Conservation (phyloP, 2,797 vertebrate species). For the Gymnothorax javanicus region DNA sequence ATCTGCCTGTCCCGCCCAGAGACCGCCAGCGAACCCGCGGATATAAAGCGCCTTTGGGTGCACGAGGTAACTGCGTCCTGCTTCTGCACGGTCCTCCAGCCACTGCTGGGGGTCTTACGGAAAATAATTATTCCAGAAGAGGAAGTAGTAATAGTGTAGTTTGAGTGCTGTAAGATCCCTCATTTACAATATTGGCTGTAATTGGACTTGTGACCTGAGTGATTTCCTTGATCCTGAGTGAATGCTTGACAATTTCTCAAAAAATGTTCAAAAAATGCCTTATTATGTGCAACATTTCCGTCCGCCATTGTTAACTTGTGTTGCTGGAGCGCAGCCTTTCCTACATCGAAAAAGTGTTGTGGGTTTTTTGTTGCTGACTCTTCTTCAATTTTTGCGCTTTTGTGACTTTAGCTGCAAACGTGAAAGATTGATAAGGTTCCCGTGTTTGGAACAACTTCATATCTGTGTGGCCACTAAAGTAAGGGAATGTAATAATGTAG, state of each 20-base stretch:
- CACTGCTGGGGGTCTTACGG: background rate
- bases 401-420: too few relatives aligned
- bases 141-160: background rate
- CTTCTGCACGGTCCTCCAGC: slow-evolving; percentile 74
- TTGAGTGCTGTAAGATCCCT: background rate
- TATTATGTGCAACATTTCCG: background rate
- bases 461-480: too few relatives aligned
- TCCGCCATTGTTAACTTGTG: too few relatives aligned
- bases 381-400: too few relatives aligned
- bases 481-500: too few relatives aligned
- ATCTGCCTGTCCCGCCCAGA: slow-evolving; percentile 86
- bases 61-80: slow-evolving; percentile 84
- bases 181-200: background rate
- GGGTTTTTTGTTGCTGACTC: too few relatives aligned
- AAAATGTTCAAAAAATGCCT: background rate
- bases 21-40: slow-evolving; percentile 71
- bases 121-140: background rate
- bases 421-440: too few relatives aligned
- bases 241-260: background rate
- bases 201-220: background rate
- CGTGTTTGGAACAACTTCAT: too few relatives aligned
- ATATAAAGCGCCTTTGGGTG: slow-evolving; percentile 87
- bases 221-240: background rate
- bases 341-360: too few relatives aligned
- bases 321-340: too few relatives aligned